These are phyloP conservation scores for Nemopilema nomurai DNA, from an alignment of 30 jellyfish, hydroid and myxozoan species.

Conservation along the genomic window DNA sequence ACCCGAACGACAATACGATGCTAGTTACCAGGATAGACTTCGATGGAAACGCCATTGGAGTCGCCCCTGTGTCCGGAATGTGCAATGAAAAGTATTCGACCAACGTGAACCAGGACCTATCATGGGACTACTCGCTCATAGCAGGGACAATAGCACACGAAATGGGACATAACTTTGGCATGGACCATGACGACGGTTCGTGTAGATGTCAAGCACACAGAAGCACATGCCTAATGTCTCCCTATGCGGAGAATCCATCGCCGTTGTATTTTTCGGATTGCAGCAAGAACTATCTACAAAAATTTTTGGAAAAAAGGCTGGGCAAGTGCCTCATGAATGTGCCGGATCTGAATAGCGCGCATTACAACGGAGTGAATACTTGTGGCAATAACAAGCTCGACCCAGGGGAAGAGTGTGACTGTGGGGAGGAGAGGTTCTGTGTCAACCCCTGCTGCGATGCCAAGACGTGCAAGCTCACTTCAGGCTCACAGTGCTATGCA, in stretches of 20 bases:
- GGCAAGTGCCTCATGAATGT: slow-evolving; percentile 49
- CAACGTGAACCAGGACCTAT: slow-evolving; percentile 74
- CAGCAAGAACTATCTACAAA: slow-evolving; percentile 49
- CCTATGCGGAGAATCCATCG: slow-evolving; percentile 63
- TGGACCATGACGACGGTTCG: slow-evolving; percentile 67
- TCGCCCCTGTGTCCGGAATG: slow-evolving; percentile 79
- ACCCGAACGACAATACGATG: slow-evolving; percentile 70
- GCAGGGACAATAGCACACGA: slow-evolving; percentile 89
- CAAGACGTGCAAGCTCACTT: slow-evolving; percentile 51
- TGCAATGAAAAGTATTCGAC: slow-evolving; percentile 64
- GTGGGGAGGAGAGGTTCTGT: slow-evolving; percentile 53
- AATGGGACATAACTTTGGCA: slow-evolving; percentile 89
- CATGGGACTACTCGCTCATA: slow-evolving; percentile 34
- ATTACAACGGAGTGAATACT: slow-evolving; percentile 6
- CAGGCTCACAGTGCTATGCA: slow-evolving; percentile 51
- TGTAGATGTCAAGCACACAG: slow-evolving; percentile 59
- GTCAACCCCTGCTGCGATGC: slow-evolving; percentile 62
- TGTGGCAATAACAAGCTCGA: slow-evolving; percentile 64
- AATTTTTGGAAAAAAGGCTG: slow-evolving; percentile 10
- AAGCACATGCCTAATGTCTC: slow-evolving; percentile 52
- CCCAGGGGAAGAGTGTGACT: slow-evolving; percentile 69
- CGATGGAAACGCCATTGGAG: slow-evolving; percentile 80
- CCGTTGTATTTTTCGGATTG: slow-evolving; percentile 66
- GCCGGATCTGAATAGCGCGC: slow-evolving; percentile 30
- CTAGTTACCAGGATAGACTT: slow-evolving; percentile 53